Evolutionary conservation across 2,797 vertebrate species (phyloP), one percentile per base, ranked within the genome.

Genomic region (Arrhamphus sclerolepis): DNA sequence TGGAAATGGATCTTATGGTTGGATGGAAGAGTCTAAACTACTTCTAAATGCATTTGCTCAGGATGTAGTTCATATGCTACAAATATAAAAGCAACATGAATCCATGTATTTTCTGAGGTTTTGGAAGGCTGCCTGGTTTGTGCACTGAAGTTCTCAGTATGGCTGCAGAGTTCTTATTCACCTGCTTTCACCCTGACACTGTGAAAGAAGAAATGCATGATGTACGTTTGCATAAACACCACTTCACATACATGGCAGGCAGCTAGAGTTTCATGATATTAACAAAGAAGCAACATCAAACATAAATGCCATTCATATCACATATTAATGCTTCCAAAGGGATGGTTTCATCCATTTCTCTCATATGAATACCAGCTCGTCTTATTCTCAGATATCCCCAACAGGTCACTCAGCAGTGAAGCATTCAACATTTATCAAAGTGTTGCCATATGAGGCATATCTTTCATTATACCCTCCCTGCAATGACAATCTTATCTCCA

Each of bases 401-500:
- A 54, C 56, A 29, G 75, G 67, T 84, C 50, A 77, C 53, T 71
- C 34, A 20, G 68, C 46, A 76, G 49, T 22, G n/a, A 46, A 49
- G 46, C 65, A 52, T 80, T 78, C 42, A 65, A 55, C 51, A 74
- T 75, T 71, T 47, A 78, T 81, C 71, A 77, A 59, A 67, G 70
- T 31, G 59, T 56, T 52, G 58, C 43, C 64, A 72, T 84, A 61
- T 70, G 69, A 82, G 50, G 70, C 78, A 47, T 73, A 77, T 52
- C 54, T 81, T 90, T 88, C 73, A 89, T 89, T 84, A 82, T 24
- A 67, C 38, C 53, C 64, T 51, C 53, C 56, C 63, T 20, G 38
- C 67, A 68, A 70, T 62, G 60, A 75, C 69, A 70, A 61, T 77
- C 80, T 85, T 80, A 87, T 87, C 81, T 84, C 56, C 66, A 67